These are phyloP conservation scores for Orchesella flavescens DNA, from an alignment of 2,888 invertebrate species.

Conservation along the genomic window DNA sequence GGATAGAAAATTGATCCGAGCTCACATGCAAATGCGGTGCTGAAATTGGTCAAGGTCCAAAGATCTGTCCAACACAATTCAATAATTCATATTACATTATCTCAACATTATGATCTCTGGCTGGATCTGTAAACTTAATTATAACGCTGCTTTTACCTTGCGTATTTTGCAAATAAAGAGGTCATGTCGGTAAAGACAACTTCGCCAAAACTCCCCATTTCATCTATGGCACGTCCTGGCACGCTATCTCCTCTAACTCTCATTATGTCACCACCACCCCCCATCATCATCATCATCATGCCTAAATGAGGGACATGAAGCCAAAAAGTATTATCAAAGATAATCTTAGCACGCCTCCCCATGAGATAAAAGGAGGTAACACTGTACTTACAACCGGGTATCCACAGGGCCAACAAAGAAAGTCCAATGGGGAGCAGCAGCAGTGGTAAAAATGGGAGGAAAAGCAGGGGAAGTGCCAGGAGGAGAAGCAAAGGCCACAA, in stretches of 20 bases:
- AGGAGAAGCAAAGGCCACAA: constrained; percentile 65
- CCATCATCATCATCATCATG: constrained; percentile 63
- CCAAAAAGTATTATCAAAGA: not conserved
- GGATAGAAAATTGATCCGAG: constrained; percentile 65
- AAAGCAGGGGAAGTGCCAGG: constrained; percentile 66
- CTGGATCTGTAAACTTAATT: too few relatives aligned
- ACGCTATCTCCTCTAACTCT: constrained; percentile 38
- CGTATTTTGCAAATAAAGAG: constrained; percentile 61
- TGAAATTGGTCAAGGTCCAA: constrained; percentile 70
- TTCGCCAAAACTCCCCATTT: constrained; percentile 66
- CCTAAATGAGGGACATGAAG: constrained; percentile 14
- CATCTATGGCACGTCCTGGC: constrained; percentile 48
- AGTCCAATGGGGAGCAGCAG: constrained; percentile 69
- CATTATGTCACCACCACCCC: constrained; percentile 53
- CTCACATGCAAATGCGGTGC: constrained; percentile 67
- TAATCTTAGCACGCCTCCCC: not conserved
- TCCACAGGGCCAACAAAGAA: constrained; percentile 67
- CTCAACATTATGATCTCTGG: too few relatives aligned
- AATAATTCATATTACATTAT: too few relatives aligned
- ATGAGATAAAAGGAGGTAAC: not conserved
- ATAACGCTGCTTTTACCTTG: too few relatives aligned
- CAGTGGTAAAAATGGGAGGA: constrained; percentile 68
- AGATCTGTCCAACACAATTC: constrained; percentile 50
- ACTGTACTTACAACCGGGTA: constrained; percentile 65
- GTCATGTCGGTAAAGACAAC: constrained; percentile 59